Evolutionary conservation across 2,888 invertebrate genomes (phyloP), one percentile per base, ranked within the genome.

Genomic region (Macrophya alboannulata): DNA sequence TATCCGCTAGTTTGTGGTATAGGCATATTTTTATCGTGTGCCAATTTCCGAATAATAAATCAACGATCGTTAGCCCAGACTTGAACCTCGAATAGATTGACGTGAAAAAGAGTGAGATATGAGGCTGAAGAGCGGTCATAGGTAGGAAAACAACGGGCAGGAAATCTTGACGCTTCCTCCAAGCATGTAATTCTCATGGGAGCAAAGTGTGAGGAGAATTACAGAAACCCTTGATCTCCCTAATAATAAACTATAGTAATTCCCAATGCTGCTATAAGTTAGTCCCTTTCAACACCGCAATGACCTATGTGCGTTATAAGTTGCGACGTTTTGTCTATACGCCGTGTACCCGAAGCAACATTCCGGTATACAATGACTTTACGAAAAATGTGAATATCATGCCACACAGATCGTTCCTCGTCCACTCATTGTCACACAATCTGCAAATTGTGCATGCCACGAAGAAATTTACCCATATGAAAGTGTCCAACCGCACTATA

Each of bases 201-300:
- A 92, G 89, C 87, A 87, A 89, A 91, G 92, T 91, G 91, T 92
- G 91, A 90, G 90, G 90, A 91, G 92, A 92, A 93, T 92, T 93
- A 92, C 92, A 92, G 92, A 91, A 90, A 92, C 91, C 91, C 91
- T 91, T 91, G 92, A 92, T 92, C 93, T 93, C 91, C 92, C 92
- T 93, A 92, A 93, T 93, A 93, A 93, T 93, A 93, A 93, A 93
- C 93, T 91, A 81, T 43, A 92, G 92, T 92, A 92, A 93, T 93
- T 93, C 93, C 93, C 93, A 93, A 93, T 93, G 93, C 93, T 91
- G 90, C 92, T 92, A 93, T 93, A 93, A 93, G 90, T 93, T 92
- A 93, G 93, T 92, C 92, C 92, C 92, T 93, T 92, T 93, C 92
- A 92, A 90, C 92, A 89, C 90, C 91, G 89, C 91, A 92, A 92